Base-by-base conservation (phyloP, 2,113 vertebrate species). In the Canis aureus region DNA sequence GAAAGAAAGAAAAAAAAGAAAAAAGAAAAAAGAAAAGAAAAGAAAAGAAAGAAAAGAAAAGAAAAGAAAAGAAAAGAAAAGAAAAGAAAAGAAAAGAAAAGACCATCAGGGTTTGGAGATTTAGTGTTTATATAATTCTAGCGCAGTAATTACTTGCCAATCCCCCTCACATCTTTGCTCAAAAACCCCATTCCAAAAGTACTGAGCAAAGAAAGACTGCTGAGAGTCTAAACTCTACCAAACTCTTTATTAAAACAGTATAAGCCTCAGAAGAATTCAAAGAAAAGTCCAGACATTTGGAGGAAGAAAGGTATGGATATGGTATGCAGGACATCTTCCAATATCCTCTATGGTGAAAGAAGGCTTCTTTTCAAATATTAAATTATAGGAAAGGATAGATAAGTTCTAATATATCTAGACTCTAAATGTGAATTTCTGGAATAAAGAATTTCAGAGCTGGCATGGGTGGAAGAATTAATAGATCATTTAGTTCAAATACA, bases 301-400 rank as follows among this genome's bases (percentile, higher is more conserved):
- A 83, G 59, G 80, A 43, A 27, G 59, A 88, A 53, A 82, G 15
- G 55, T 60, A 19, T 35, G n/a, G 67, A 74, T 25, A 12, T 74
- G 95, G 59, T 25, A 22, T 4, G 2, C 3, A 19, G 59, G 74
- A 67, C 81, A 69, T 9, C 27, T 82, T 53, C 43, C 55, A 51
- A 6, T 38, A 90, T 79, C 59, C 73, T 55, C 62, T 53, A n/a
- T 35, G 35, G 51, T 3, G 0, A 38, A 59, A 76, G 57, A 49
- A 91, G 88, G 32, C 29, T 62, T 51, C 32, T 93, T 96, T 89
- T 66, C 35, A 94, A 79, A 57, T 78, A 74, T 23, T 89, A 74
- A 79, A 32, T 93, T 23, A 85, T 10, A 71, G 89, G 22, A 86
- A 43, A 95, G 27, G 43, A 74, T 64, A 35, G 49, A 2, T 32